Conservation (phyloP, 2,888 invertebrate species). For the Drosophila eohydei region DNA sequence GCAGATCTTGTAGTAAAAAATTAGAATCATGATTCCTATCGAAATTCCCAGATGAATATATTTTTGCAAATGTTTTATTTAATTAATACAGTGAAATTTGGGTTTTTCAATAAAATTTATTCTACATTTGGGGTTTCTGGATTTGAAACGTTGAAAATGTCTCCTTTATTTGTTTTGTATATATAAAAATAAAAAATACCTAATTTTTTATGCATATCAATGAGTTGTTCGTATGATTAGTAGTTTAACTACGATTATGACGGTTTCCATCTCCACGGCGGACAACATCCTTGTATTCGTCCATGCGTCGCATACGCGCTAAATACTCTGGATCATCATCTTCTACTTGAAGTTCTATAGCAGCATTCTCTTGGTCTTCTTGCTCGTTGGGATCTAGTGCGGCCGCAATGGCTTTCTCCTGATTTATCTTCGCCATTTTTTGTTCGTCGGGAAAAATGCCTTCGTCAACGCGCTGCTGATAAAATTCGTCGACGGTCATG, state of each 20-base stretch:
- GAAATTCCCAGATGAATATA: neutral
- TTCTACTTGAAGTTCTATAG: conserved; percentile 88
- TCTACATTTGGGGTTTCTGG: neutral
- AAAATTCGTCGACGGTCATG: conserved; percentile 97
- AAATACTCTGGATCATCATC: conserved; percentile 90
- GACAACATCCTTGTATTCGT: conserved; percentile 95
- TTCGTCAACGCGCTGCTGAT: conserved; percentile 92
- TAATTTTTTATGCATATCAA: conserved; percentile 22
- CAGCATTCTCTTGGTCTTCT: conserved; percentile 86
- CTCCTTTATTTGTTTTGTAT: neutral
- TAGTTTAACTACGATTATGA: conserved; percentile 89
- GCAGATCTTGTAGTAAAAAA: no score
- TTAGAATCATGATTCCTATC: no score
- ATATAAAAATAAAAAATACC: conserved; percentile 28
- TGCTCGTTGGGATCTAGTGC: conserved; percentile 87
- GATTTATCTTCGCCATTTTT: conserved; percentile 81
- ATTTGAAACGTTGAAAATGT: neutral
- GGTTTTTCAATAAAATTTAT: neutral
- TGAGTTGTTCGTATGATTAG: conserved; percentile 10
- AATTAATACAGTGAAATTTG: neutral
- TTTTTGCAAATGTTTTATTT: neutral
- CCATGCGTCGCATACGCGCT: conserved; percentile 89
- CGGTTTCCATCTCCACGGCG: conserved; percentile 95
- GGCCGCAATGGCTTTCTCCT: conserved; percentile 79
- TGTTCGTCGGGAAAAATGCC: conserved; percentile 88